Base-by-base conservation (phyloP, 2,113 vertebrate genomes). In the Hemibagrus wyckioides region DNA sequence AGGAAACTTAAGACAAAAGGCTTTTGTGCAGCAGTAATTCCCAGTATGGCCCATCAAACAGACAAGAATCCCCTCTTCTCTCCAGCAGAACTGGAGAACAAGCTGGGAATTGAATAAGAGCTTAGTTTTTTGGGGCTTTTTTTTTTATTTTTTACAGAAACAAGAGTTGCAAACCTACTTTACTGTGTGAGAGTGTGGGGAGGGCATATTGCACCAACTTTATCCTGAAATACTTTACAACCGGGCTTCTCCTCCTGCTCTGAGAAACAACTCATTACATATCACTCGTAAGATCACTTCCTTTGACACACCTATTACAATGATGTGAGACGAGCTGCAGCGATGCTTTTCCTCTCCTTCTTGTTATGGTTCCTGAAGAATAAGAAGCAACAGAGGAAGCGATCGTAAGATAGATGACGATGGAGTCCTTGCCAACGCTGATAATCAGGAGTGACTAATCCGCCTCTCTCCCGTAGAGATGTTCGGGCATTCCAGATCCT, bases 371-470 rank as follows among this genome's bases (percentile, higher is more conserved):
- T 63, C 36, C 36, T 82, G 59, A n/a, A 44, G 15, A n/a, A 76
- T 44, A 76, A 0, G 41, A 56, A 52, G n/a, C 2, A 52, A 33
- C 25, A 39, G 28, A 77, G 69, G 8, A 41, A 81, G 9, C n/a
- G 65, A 71, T 61, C 41, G 36, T 2, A 61, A 30, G 28, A 86
- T 25, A 69, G 19, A 79, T 59, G 73, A 50, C 3, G 52, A 56
- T 83, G 73, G 54, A 85, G 54, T 85, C 63, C 86, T 67, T 84
- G 65, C 76, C 84, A 84, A 17, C 0, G 8, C 65, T 80, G 80
- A 88, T 90, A 86, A 86, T 86, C 82, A 85, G 48, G n/a, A 88
- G 59, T 81, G 71, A 86, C 76, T 88, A 84, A 84, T 88, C 63
- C 36, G 25, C 48, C 67, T 87, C n/a, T 71, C 25, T 71, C 39